Percentiles rank a stretch among this genome's conserved stretches.
phyloP scores from a whole-genome alignment of 2,797 vertebrate species.

The Gadopsis marmoratus region DNA sequence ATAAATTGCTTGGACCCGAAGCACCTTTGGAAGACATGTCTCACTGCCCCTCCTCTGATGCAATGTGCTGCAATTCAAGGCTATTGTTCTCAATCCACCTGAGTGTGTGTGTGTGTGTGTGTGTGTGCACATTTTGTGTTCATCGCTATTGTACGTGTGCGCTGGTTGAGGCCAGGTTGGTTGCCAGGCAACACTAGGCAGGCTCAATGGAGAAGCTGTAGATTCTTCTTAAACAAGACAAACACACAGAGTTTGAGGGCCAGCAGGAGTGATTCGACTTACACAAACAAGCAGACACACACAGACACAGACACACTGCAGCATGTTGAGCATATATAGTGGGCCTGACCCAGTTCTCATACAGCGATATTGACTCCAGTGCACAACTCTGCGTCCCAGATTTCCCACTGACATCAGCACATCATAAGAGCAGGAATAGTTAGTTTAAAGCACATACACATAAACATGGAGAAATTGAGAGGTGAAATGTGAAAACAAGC shows the following conservation, averaged over 20 bases:
- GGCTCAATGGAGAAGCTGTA: constrained; percentile 66
- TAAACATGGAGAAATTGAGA: constrained; percentile 31
- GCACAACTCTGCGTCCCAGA: constrained; percentile 53
- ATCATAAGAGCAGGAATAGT: constrained; percentile 29
- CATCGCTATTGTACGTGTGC: constrained; percentile 45
- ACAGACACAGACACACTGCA: constrained; percentile 48
- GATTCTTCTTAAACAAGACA: constrained; percentile 70
- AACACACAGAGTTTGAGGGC: constrained; percentile 49
- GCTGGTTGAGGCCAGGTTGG: constrained; percentile 75
- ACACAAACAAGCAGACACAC: constrained; percentile 25
- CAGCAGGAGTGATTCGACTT: constrained; percentile 46
- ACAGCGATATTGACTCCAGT: constrained; percentile 58
- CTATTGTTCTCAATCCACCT: constrained; percentile 76
- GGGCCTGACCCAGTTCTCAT: constrained; percentile 79
- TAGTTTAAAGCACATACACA: constrained; percentile 25
- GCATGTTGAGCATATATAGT: constrained; percentile 61
- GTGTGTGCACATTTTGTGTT: constrained; percentile 24
- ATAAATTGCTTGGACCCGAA: constrained; percentile 43
- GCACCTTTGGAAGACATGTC: constrained; percentile 47
- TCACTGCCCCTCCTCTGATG: constrained; percentile 74
- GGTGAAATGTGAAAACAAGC: constrained; percentile 62
- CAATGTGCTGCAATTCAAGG: constrained; percentile 72
- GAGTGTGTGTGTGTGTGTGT: constrained; percentile 54
- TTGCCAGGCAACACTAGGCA: constrained; percentile 81
- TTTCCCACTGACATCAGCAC: constrained; percentile 58